phyloP scores from a whole-genome alignment of 2,113 vertebrate species.

The Mesoclemmys tuberculata region DNA sequence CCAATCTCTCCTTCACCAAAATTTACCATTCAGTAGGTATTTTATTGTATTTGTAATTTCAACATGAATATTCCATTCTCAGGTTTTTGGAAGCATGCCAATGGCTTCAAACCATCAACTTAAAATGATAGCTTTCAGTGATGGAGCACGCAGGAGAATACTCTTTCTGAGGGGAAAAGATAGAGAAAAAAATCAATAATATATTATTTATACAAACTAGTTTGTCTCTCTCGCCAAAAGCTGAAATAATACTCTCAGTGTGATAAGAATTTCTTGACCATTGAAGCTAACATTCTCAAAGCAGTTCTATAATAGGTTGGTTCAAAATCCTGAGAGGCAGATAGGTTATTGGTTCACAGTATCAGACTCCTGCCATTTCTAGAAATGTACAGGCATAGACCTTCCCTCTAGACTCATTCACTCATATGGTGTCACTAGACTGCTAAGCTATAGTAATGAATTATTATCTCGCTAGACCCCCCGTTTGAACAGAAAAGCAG shows the following conservation, averaged over 20 bases:
- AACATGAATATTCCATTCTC: neutral
- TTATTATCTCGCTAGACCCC: neutral
- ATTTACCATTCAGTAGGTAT: neutral
- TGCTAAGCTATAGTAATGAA: neutral
- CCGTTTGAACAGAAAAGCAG: neutral
- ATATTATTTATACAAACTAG: neutral
- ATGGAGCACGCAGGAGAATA: neutral
- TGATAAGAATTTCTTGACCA: neutral
- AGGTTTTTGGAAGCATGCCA: neutral
- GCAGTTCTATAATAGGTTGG: neutral
- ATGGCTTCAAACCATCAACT: neutral
- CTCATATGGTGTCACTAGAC: neutral
- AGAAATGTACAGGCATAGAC: neutral
- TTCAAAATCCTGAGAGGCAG: neutral
- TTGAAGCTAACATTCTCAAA: neutral
- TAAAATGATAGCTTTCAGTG: neutral
- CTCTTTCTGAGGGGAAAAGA: neutral
- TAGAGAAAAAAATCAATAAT: neutral
- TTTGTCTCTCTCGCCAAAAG: neutral
- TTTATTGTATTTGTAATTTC: neutral
- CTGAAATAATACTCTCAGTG: neutral
- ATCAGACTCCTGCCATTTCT: neutral
- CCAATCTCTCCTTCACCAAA: neutral
- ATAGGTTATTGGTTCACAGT: neutral
- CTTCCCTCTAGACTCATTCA: neutral